These are phyloP conservation scores for Clusia tigrina DNA, from an alignment of 2,888 invertebrate genomes.

Conservation along the genomic window DNA sequence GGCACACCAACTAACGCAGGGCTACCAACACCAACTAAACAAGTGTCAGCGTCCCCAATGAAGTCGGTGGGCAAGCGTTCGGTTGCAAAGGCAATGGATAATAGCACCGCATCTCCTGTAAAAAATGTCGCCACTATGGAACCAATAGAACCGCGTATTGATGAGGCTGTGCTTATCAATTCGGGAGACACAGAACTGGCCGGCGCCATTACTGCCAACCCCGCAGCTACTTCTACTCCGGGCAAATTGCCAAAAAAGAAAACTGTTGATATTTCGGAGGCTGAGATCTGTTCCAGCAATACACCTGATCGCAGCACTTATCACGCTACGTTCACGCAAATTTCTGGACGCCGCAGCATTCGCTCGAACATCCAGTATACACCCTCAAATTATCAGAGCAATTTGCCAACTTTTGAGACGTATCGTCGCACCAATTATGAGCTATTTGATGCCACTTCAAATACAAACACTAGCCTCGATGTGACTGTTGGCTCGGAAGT, in stretches of 20 bases:
- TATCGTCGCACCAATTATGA: slow-evolving; percentile 58
- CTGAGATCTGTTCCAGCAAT: slow-evolving; percentile 19
- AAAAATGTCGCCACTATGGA: too few species aligned
- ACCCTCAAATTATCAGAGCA: slow-evolving; percentile 48
- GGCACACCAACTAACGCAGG: too few species aligned
- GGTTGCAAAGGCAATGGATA: too few species aligned
- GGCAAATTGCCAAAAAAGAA: slow-evolving; percentile 43
- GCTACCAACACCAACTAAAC: too few species aligned
- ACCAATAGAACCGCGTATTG: too few species aligned
- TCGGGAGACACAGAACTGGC: slow-evolving; percentile 1
- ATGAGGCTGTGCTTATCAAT: too few species aligned
- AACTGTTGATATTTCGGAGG: not conserved
- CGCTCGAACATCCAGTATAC: slow-evolving; percentile 49
- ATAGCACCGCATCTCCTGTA: too few species aligned
- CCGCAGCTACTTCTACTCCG: slow-evolving; percentile 56
- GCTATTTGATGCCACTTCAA: slow-evolving; percentile 52
- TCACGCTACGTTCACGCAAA: slow-evolving; percentile 49
- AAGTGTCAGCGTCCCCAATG: too few species aligned
- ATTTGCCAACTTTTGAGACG: slow-evolving; percentile 44
- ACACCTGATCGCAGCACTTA: slow-evolving; percentile 45
- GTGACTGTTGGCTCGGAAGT: slow-evolving; percentile 62
- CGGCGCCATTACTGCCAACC: slow-evolving; percentile 26
- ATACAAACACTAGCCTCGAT: slow-evolving; percentile 60
- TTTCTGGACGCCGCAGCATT: slow-evolving; percentile 60
- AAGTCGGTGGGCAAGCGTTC: too few species aligned